Evolutionary conservation across 2,113 vertebrate species (phyloP).

Genomic region (Vulpes ferrilata): DNA sequence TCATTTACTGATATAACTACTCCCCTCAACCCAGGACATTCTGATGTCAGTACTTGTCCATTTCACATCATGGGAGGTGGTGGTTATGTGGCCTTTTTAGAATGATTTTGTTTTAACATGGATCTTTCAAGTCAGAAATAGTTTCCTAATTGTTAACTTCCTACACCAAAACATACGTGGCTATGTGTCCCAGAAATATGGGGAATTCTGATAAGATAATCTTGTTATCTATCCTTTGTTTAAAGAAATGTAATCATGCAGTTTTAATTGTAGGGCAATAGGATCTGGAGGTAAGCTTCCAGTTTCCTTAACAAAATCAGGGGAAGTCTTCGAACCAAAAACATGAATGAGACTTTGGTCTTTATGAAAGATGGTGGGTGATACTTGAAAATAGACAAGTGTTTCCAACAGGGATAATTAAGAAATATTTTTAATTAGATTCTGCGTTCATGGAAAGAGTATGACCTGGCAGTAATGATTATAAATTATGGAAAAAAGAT

Average conservation of each 20-base stretch:
- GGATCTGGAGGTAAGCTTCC: not conserved
- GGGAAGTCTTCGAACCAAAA: slow-evolving; percentile 52
- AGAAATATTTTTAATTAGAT: slow-evolving; percentile 87
- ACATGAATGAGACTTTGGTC: slow-evolving; percentile 2
- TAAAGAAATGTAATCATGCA: not conserved
- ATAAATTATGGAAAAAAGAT: slow-evolving; percentile 92
- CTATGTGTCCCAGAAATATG: not conserved
- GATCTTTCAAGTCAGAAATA: slow-evolving; percentile 1
- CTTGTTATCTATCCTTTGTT: not conserved
- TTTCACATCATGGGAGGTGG: not conserved
- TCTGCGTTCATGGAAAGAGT: slow-evolving; percentile 89
- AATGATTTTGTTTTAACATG: slow-evolving; percentile 15
- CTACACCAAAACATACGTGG: not conserved
- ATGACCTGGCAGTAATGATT: slow-evolving; percentile 88
- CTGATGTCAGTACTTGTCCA: not conserved
- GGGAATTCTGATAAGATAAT: slow-evolving; percentile 4
- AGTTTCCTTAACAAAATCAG: slow-evolving; percentile 32
- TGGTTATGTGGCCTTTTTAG: not conserved
- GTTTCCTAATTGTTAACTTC: slow-evolving; percentile 41
- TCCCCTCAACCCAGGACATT: not conserved
- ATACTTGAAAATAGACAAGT: slow-evolving; percentile 35
- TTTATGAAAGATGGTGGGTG: slow-evolving; percentile 23
- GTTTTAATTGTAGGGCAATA: slow-evolving; percentile 51
- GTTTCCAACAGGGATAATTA: slow-evolving; percentile 49
- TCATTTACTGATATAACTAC: not conserved